Evolutionary conservation across 2,888 invertebrate species (phyloP), one percentile per base, ranked within the genome.

Genomic region (Drosophila quinaria): DNA sequence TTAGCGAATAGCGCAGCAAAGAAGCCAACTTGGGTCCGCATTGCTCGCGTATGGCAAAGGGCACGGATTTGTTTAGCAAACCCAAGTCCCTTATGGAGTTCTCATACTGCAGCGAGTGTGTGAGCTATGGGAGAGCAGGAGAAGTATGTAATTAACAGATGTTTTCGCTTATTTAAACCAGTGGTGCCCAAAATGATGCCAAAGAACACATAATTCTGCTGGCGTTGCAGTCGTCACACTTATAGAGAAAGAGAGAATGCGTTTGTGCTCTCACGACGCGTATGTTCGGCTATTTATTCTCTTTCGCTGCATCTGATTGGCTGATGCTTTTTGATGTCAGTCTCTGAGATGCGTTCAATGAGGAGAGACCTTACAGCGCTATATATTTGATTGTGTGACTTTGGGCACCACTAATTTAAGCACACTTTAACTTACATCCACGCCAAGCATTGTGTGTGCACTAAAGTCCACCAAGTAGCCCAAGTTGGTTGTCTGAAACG

Each of bases 11-110:
- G 68, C 96, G 95, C 39, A 98, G 81, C 3, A 97, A 94, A 0
- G 98, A 98, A 92, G 98, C 98, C 89, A 99, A 94, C 68, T 96
- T 96, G 41, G 98, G 97, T 1, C 99, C 98, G 93, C 92, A 91
- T 41, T 92, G 96, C 93, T 99, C 97, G 6, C 98, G 94, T 19
- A 99, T 96, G 59, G 95, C 94, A 93, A 99, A 98, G 42, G 97
- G 95, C 4, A 96, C 95, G 47, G 94, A 94, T 79, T 96, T 95
- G 77, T 95, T 95, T 11, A 97, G 93, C 11, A 96, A 94, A 9
- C 95, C 94, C 5, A 97, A 93, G 80, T 98, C 96, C 74, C 98
- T 94, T 91, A 97, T 96, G 3, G 96, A 93, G 0, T 96, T 97
- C 93, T 98, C 98, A 95, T 97, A 98, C 89, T 97, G 97, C 59